Conservation (phyloP, 2,888 invertebrate species). For the Drosophila lutescens region DNA sequence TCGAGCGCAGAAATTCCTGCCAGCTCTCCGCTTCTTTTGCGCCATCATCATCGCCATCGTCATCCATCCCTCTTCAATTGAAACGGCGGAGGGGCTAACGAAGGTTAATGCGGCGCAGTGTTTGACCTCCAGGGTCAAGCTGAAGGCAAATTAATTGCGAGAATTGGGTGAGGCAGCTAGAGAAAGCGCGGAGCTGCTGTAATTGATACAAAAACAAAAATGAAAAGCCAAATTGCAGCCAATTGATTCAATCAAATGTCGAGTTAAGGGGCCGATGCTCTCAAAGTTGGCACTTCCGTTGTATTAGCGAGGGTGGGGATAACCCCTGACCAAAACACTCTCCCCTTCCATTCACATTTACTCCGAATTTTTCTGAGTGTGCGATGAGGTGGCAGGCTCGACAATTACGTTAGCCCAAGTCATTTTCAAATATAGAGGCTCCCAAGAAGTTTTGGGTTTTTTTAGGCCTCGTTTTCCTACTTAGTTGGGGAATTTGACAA, state of each 20-base stretch:
- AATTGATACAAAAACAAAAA: conserved; percentile 48
- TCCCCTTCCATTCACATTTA: background rate
- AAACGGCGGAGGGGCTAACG: conserved; percentile 77
- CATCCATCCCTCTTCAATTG: conserved; percentile 58
- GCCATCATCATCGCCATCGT: conserved; percentile 20
- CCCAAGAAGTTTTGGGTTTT: background rate
- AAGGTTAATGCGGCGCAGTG: conserved; percentile 82
- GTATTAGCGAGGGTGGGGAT: conserved; percentile 4
- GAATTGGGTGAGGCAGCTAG: conserved; percentile 58
- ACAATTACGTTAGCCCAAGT: conserved; percentile 73
- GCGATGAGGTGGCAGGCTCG: conserved; percentile 53
- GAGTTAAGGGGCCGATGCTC: conserved; percentile 41
- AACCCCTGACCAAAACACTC: background rate
- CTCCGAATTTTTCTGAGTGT: conserved; percentile 7
- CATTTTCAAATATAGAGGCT: conserved; percentile 62
- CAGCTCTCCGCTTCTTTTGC: background rate
- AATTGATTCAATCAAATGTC: conserved; percentile 71
- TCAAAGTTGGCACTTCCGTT: conserved; percentile 55
- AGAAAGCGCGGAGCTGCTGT: conserved; percentile 44
- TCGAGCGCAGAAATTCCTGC: conserved; percentile 17
- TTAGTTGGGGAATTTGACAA: no score
- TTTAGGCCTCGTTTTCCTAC: background rate
- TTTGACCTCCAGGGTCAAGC: conserved; percentile 81
- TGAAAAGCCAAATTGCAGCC: conserved; percentile 61
- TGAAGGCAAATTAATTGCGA: conserved; percentile 74